phyloP scores from a whole-genome alignment of 1,140 invertebrate species.

The Tribolium madens region DNA sequence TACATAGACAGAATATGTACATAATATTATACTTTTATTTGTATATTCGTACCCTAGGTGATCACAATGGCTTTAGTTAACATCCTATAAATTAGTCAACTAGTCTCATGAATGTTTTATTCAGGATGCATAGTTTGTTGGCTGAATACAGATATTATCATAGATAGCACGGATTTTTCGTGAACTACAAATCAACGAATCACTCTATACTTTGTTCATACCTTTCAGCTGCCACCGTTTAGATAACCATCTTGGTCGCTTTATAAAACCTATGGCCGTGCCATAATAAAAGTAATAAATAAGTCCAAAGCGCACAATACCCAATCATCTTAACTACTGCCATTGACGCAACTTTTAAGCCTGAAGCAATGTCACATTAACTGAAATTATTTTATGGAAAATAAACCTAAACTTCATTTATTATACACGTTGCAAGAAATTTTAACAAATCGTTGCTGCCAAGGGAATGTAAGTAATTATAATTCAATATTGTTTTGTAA shows the following conservation, averaged over 20 bases:
- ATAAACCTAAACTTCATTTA: neutral
- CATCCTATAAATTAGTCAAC: constrained; percentile 55
- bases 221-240: constrained; percentile 25
- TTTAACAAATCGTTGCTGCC: neutral
- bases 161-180: constrained; percentile 44
- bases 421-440: neutral
- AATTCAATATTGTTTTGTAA: neutral
- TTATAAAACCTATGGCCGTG: neutral
- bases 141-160: constrained; percentile 49
- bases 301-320: neutral
- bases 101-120: constrained; percentile 51
- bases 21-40: constrained; percentile 56
- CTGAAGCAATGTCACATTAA: neutral
- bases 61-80: constrained; percentile 53
- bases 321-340: neutral
- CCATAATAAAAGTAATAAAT: neutral
- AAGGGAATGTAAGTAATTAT: neutral
- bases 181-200: constrained; percentile 43
- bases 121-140: constrained; percentile 42
- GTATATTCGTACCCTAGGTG: constrained; percentile 53
- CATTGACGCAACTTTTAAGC: neutral
- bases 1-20: constrained; percentile 52
- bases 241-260: constrained; percentile 9
- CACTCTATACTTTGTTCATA: constrained; percentile 28
- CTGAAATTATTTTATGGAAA: neutral